phyloP scores from a whole-genome alignment of 2,797 vertebrate genomes.

The Notolabrus celidotus region DNA sequence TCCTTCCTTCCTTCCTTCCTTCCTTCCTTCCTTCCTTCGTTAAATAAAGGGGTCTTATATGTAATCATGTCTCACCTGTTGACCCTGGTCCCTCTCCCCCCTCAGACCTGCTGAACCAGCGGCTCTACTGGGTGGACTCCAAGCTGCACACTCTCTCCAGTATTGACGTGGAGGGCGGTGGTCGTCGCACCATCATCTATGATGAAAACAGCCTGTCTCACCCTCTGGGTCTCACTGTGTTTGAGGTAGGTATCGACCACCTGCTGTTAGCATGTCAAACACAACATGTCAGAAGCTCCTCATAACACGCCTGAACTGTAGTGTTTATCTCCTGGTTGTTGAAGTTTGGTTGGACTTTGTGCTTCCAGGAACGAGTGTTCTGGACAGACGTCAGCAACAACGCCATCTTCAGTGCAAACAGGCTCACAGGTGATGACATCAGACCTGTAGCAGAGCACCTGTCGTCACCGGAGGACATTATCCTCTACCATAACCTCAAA shows the following conservation, averaged over 20 bases:
- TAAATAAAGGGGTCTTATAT: too few relatives aligned
- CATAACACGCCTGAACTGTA: background rate
- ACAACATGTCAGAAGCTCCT: constrained; percentile 15
- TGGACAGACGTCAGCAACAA: constrained; percentile 92
- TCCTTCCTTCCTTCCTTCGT: too few relatives aligned
- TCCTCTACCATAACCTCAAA: constrained; percentile 90
- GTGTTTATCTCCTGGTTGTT: background rate
- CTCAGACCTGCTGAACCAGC: constrained; percentile 88
- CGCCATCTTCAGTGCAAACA: constrained; percentile 92
- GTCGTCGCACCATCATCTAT: constrained; percentile 87
- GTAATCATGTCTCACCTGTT: too few relatives aligned
- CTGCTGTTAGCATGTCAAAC: background rate
- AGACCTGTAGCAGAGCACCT: constrained; percentile 87
- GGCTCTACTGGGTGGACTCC: constrained; percentile 95
- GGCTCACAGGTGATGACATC: constrained; percentile 88
- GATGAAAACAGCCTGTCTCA: constrained; percentile 87
- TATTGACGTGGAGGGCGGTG: constrained; percentile 85
- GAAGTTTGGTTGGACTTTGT: constrained; percentile 1
- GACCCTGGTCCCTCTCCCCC: too few relatives aligned
- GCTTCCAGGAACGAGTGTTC: constrained; percentile 89
- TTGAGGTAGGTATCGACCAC: constrained; percentile 85
- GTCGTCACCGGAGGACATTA: constrained; percentile 89
- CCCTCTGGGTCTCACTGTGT: constrained; percentile 90
- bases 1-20: too few relatives aligned
- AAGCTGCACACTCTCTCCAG: constrained; percentile 93